These are phyloP conservation scores for Halcyon badia DNA, from an alignment of 2,797 vertebrate species.

Conservation along the genomic window DNA sequence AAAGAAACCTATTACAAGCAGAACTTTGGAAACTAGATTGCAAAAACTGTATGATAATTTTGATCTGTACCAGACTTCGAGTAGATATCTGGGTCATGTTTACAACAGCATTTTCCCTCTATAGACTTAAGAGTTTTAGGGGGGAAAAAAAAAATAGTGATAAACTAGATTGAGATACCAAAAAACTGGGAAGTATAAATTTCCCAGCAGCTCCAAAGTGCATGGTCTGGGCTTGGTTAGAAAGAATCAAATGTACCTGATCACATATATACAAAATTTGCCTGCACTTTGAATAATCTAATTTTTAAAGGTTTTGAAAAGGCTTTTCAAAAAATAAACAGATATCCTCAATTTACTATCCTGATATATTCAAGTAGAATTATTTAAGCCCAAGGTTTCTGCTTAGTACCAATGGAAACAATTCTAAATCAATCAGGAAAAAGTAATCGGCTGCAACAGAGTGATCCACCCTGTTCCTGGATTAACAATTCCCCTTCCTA, in stretches of 20 bases:
- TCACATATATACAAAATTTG: neutral
- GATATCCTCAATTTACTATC: neutral
- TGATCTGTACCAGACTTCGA: constrained; percentile 24
- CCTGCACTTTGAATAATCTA: neutral
- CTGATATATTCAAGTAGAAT: neutral
- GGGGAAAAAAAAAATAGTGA: neutral
- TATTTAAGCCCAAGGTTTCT: neutral
- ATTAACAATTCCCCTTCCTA: constrained; percentile 23
- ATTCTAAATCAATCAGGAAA: neutral
- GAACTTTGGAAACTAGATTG: constrained; percentile 29
- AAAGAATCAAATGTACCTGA: neutral
- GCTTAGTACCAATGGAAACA: neutral
- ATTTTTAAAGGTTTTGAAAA: neutral
- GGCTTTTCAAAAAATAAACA: neutral
- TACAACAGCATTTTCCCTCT: constrained; percentile 20
- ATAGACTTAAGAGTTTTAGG: neutral
- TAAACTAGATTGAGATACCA: neutral
- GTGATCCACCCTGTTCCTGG: neutral
- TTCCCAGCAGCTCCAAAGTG: neutral
- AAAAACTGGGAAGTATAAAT: neutral
- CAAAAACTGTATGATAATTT: constrained; percentile 31
- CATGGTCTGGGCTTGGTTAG: neutral
- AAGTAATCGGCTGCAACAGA: neutral
- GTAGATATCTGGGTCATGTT: constrained; percentile 50
- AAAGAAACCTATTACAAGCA: constrained; percentile 19